Evolutionary conservation across 1,140 invertebrate genomes (phyloP).

Genomic region (Ridgeia piscesae): DNA sequence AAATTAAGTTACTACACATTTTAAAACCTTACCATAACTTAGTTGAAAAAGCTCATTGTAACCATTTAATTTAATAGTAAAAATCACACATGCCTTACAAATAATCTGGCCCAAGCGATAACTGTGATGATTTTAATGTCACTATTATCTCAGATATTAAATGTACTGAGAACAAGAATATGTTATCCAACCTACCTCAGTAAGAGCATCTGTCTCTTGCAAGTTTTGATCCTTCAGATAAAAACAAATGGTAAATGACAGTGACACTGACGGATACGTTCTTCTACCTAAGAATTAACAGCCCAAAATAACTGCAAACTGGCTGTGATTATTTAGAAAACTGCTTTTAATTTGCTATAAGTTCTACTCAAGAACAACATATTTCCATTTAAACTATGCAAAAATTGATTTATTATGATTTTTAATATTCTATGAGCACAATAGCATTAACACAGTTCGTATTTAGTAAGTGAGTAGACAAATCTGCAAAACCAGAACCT

Average conservation of each 20-base stretch:
- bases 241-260: constrained; percentile 23
- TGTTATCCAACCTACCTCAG: not conserved
- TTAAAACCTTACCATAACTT: too few species aligned
- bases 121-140: too few species aligned
- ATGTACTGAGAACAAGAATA: not conserved
- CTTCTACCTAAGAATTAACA: too few species aligned
- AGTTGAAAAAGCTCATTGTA: too few species aligned
- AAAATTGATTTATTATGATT: not conserved
- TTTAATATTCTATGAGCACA: not conserved
- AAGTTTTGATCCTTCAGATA: constrained; percentile 47
- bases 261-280: not conserved
- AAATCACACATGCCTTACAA: too few species aligned
- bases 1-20: constrained; percentile 4
- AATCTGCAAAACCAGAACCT: not conserved
- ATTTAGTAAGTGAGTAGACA: not conserved
- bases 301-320: not conserved
- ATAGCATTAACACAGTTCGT: not conserved
- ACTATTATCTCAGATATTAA: not conserved
- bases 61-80: too few species aligned
- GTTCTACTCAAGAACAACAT: not conserved
- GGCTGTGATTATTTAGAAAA: not conserved
- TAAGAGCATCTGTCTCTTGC: constrained; percentile 38
- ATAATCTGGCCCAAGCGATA: not conserved
- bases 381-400: not conserved
- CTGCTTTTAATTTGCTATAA: not conserved